Evolutionary conservation across 2,888 invertebrate species (phyloP), one percentile per base, ranked within the genome.

Genomic region (Cactoblastis cactorum): DNA sequence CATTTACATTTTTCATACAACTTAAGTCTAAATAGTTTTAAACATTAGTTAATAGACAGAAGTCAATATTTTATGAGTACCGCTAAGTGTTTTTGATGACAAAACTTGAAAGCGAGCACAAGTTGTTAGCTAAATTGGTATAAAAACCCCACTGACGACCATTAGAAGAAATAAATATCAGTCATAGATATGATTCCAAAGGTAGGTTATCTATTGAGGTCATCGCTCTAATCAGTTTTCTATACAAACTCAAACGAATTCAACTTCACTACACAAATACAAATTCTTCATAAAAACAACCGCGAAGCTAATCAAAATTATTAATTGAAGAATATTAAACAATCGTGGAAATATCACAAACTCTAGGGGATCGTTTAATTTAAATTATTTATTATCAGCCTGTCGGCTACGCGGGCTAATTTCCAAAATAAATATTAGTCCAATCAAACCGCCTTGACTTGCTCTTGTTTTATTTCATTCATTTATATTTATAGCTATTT

Each of bases 371-470:
- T 71, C 74, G 83, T 80, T 83, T 74, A 78, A 85, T 85, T 85
- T 77, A 71, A 77, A 83, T 83, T 86, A 86, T 86, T 86, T 85
- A 83, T 85, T 77, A 67, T 70, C 61, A 68, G 67, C 65, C 70
- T 69, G 65, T 71, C 66, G 77, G 71, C 72, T 69, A 74, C 72
- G 76, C 74, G 71, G 77, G 80, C 79, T 88, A 88, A 89, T 89
- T 88, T 88, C 74, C 76, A 85, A 83, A 83, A 89, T 88, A 88
- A 90, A 90, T 88, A 90, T 90, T 90, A 61, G 80, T 73, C 76
- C 82, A 83, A 86, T 84, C 83, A 76, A 69, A 72, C 66, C 65
- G 59, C 62, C 67, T 67, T 66, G 53, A 57, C 52, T 49, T 54
- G 45, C 47, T 49, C 43, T 57, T 57, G 49, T 49, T 49, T 47